Conservation (phyloP, 1,140 invertebrate species). For the Drosophila setifemur region DNA sequence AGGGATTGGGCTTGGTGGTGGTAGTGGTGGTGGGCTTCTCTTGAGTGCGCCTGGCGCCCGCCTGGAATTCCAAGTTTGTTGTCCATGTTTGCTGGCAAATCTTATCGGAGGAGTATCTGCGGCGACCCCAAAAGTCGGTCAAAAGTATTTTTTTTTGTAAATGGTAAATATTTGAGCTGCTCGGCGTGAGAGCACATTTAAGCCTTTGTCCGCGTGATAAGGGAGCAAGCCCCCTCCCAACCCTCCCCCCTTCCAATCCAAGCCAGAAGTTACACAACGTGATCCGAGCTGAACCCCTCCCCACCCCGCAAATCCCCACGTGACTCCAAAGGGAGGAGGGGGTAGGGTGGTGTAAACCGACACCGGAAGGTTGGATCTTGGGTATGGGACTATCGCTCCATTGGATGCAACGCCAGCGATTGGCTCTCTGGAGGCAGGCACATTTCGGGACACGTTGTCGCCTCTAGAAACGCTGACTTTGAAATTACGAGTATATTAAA, state of each 20-base stretch:
- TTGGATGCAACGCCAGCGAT: too few species aligned
- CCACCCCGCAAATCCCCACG: conserved; percentile 6
- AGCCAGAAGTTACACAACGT: not conserved
- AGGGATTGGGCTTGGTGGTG: not conserved
- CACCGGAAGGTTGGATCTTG: too few species aligned
- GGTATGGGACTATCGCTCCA: too few species aligned
- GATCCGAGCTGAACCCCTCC: not conserved
- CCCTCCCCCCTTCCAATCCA: not conserved
- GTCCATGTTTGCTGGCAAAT: conserved; percentile 10
- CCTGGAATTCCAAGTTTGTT: conserved; percentile 19
- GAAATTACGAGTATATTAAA: too few species aligned
- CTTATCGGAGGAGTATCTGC: not conserved
- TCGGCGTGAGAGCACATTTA: conserved; percentile 1
- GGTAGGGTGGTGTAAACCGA: too few species aligned
- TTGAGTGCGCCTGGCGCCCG: conserved; percentile 17
- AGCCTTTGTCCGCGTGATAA: conserved; percentile 13
- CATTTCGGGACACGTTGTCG: not conserved
- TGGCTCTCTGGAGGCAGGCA: not conserved
- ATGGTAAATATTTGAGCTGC: conserved; percentile 23
- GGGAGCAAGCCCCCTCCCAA: not conserved
- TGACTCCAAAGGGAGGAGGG: not conserved
- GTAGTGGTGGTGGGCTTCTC: not conserved
- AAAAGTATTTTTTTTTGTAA: too few species aligned
- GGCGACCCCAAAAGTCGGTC: conserved; percentile 9
- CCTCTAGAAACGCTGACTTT: not conserved